Evolutionary conservation across 2,113 vertebrate species (phyloP).

Genomic region (Spilogale gracilis): DNA sequence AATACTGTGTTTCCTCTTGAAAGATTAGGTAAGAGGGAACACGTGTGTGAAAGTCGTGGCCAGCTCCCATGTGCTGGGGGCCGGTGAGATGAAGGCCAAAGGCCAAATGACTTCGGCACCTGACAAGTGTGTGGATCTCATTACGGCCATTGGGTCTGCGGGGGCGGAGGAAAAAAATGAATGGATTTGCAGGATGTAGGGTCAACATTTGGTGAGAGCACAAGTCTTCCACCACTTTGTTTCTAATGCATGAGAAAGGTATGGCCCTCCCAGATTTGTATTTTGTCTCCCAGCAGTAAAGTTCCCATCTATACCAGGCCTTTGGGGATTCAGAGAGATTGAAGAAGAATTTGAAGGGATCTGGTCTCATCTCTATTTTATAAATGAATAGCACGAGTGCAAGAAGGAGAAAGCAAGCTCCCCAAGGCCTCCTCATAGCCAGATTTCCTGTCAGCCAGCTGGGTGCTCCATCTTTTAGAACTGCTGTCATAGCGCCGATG

Average conservation of each 20-base stretch:
- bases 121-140: constrained; percentile 77
- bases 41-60: constrained; percentile 67
- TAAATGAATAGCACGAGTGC: background rate
- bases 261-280: background rate
- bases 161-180: background rate
- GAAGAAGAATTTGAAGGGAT: background rate
- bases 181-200: background rate
- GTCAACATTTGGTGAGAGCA: constrained; percentile 56
- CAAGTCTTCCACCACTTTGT: constrained; percentile 41
- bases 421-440: background rate
- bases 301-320: background rate
- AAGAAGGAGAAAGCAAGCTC: background rate
- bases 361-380: background rate
- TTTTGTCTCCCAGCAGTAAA: background rate
- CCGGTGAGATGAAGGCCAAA: constrained; percentile 75
- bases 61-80: constrained; percentile 39
- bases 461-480: background rate
- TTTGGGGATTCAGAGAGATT: background rate
- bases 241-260: constrained; percentile 6
- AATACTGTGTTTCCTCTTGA: constrained; percentile 76
- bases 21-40: constrained; percentile 77
- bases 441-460: too few species aligned
- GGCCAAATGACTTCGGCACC: constrained; percentile 71
- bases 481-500: fast-evolving
- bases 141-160: constrained; percentile 44